Evolutionary conservation across 1,140 invertebrate genomes (phyloP), one percentile per base, ranked within the genome.

Genomic region (Cydia strobilella): DNA sequence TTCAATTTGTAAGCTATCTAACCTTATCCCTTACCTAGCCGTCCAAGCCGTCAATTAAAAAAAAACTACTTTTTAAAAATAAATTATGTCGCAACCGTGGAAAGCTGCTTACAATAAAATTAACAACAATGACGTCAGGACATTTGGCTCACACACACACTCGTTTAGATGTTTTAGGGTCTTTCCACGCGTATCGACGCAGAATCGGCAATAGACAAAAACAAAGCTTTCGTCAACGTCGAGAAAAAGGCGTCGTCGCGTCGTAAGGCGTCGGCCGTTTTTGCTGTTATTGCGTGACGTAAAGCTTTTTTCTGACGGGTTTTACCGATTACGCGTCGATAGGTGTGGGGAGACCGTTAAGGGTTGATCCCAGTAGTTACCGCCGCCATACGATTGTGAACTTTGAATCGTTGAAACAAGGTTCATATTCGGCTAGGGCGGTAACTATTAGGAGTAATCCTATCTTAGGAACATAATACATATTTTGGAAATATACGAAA

Each of bases 81-180:
- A 54, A 75, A 69, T 63, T 80, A 82, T 75, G 79, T 84, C 80
- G 82, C 80, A 81, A 87, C 80, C 77, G 78, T 85, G 20, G 79
- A 82, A 84, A 88, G 85, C 83, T 84, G 82, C 78, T 81, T 86
- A 87, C 72, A 90, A 90, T 90, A 90, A 90, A 75, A 90, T 90
- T 90, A 90, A 90, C 89, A 90, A 90, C 89, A 89, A 90, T 77
- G 73, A 81, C 69, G 74, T 78, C 74, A 81, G 78, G 75, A 76
- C 78, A 73, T 66, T 23, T 66, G 25, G 31, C 69, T 25, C 45
- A 35, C 35, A 54, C 76, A 25, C 77, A 80, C 78, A 69, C 77
- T 10, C n/a, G 15, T 69, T 39, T 75, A 66, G 63, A 35, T 66
- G 27, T 31, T 35, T 66, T 54, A 54, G n/a, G 51, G 51, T 15